phyloP scores from a whole-genome alignment of 2,113 vertebrate genomes.

The Vombatus ursinus region DNA sequence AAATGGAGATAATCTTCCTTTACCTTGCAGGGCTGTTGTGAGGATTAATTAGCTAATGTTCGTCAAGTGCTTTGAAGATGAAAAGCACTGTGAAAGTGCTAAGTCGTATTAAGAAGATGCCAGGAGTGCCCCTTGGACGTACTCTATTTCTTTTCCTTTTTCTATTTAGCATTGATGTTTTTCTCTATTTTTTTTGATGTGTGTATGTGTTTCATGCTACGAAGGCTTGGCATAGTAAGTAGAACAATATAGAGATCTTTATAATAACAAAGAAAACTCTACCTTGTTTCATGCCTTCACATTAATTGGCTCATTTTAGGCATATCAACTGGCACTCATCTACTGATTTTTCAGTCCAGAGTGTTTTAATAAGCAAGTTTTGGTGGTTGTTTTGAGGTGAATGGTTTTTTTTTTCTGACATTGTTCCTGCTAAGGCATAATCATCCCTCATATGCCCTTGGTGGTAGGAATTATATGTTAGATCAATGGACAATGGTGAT shows the following conservation, averaged over 20 bases:
- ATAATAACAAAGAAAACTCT: slow-evolving; percentile 41
- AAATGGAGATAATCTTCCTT: slow-evolving; percentile 77
- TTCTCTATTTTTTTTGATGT: slow-evolving; percentile 20
- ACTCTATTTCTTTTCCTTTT: slow-evolving; percentile 30
- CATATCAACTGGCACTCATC: slow-evolving; percentile 66
- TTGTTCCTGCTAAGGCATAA: background rate
- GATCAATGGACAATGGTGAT: background rate
- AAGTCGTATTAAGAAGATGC: slow-evolving; percentile 58
- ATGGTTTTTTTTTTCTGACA: background rate
- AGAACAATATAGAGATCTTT: background rate
- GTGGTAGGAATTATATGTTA: background rate
- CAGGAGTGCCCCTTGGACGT: slow-evolving; percentile 20
- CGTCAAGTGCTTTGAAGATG: slow-evolving; percentile 76
- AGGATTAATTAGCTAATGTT: slow-evolving; percentile 76
- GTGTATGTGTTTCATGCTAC: slow-evolving; percentile 35
- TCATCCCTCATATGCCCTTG: background rate
- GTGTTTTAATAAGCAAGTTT: slow-evolving; percentile 50
- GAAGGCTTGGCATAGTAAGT: slow-evolving; percentile 2
- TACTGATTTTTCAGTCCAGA: slow-evolving; percentile 44
- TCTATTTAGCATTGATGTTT: slow-evolving; percentile 21
- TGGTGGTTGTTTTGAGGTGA: slow-evolving; percentile 40
- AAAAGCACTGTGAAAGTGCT: slow-evolving; percentile 68
- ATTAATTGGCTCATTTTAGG: slow-evolving; percentile 43
- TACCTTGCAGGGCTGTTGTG: slow-evolving; percentile 66
- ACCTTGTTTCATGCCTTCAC: slow-evolving; percentile 44